These are phyloP conservation scores for Lacerta bilineata DNA, from an alignment of 2,797 vertebrate genomes.

Conservation along the genomic window DNA sequence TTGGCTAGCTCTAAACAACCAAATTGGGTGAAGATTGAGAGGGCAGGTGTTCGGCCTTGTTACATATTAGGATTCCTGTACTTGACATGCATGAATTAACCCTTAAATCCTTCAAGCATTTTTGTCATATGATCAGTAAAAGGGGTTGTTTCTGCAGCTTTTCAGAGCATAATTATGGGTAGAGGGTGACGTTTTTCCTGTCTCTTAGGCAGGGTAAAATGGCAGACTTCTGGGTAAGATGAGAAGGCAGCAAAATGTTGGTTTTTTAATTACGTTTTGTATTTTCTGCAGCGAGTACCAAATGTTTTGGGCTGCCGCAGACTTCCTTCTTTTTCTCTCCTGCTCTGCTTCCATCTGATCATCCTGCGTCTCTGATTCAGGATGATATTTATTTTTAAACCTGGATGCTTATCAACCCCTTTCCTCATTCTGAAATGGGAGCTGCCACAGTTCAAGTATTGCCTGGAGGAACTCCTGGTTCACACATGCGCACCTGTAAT, in stretches of 20 bases:
- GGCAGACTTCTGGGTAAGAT: neutral
- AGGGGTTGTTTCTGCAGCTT: neutral
- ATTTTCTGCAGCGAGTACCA: neutral
- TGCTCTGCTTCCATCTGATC: neutral
- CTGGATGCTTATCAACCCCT: neutral
- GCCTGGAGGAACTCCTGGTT: neutral
- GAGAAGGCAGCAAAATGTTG: neutral
- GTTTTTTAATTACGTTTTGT: neutral
- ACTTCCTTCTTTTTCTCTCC: neutral
- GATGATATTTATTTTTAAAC: neutral
- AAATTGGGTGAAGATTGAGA: too few relatives aligned
- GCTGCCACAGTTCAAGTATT: neutral
- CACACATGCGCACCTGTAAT: neutral
- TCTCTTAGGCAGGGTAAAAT: neutral
- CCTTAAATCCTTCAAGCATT: neutral
- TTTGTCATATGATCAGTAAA: neutral
- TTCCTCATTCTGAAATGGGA: neutral
- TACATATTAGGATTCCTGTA: neutral
- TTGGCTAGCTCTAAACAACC: too few relatives aligned
- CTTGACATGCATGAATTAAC: neutral
- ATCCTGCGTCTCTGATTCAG: neutral
- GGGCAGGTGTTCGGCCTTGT: too few relatives aligned
- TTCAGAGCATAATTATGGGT: neutral
- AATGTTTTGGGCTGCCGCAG: neutral
- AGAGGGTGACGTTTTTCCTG: too few relatives aligned